A percentile compares a stretch with the other conserved stretches of the same genome.
Evolutionary conservation across 2,113 vertebrate genomes (phyloP).

Genomic region (Blennius ocellaris): DNA sequence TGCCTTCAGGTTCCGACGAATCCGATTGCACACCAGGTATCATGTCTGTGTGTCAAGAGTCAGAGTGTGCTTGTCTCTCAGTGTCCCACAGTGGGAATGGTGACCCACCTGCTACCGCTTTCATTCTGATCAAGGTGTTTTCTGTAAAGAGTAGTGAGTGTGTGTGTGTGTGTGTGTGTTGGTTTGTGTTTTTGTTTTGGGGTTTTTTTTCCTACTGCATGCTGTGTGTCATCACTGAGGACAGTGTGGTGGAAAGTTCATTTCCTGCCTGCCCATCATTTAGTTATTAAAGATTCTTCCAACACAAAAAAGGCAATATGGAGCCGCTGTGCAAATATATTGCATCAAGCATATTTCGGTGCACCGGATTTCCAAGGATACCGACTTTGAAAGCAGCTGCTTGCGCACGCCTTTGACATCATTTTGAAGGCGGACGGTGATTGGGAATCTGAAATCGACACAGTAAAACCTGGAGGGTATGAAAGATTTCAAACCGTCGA

Average conservation of each 20-base stretch:
- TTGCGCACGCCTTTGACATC: neutral
- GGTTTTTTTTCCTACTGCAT: slow-evolving; percentile 61
- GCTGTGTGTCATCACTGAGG: slow-evolving; percentile 66
- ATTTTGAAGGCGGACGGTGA: slow-evolving; percentile 5
- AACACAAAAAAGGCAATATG: slow-evolving; percentile 8
- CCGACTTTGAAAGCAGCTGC: slow-evolving; percentile 7
- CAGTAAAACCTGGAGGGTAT: slow-evolving; percentile 16
- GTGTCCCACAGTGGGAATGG: slow-evolving; percentile 72
- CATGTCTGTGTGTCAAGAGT: slow-evolving; percentile 76
- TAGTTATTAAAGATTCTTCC: neutral
- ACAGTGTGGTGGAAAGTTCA: slow-evolving; percentile 63
- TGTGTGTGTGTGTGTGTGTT: slow-evolving; percentile 24
- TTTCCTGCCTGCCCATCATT: neutral
- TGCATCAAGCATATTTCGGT: slow-evolving; percentile 18
- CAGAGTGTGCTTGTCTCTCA: slow-evolving; percentile 55
- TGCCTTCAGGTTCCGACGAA: slow-evolving; percentile 97
- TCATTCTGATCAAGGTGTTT: slow-evolving; percentile 72
- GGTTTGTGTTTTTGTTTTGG: slow-evolving; percentile 1
- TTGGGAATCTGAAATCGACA: slow-evolving; percentile 21
- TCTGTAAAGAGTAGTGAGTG: slow-evolving; percentile 33
- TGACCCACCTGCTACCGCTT: slow-evolving; percentile 67
- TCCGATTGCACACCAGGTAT: slow-evolving; percentile 99
- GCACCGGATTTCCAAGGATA: slow-evolving; percentile 10
- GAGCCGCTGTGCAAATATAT: slow-evolving; percentile 6
- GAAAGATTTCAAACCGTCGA: neutral